Conservation (phyloP, 2,797 vertebrate species). For the Lithobates sylvaticus region DNA sequence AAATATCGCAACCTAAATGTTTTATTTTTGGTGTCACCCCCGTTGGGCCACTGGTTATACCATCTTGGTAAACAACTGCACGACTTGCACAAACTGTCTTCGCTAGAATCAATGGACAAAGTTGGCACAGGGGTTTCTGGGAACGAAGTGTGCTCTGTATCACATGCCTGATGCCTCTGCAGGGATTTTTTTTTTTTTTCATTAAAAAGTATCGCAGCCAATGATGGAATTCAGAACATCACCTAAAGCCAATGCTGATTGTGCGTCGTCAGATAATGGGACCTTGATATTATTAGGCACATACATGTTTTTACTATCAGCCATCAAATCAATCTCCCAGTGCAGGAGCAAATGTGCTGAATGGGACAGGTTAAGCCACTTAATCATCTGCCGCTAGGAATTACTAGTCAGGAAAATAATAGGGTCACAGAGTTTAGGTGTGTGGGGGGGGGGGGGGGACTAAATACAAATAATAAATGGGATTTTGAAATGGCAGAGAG, state of each 20-base stretch:
- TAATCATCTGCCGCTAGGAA: constrained; percentile 50
- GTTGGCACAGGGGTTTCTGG: too few species aligned
- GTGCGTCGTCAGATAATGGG: constrained; percentile 14
- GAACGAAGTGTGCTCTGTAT: too few species aligned
- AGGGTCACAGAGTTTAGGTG: constrained; percentile 54
- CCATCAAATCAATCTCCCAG: constrained; percentile 53
- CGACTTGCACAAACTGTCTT: too few species aligned
- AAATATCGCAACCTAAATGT: too few species aligned
- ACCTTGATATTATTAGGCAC: constrained; percentile 35
- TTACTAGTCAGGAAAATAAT: constrained; percentile 55
- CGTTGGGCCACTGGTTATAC: too few species aligned
- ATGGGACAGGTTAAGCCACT: constrained; percentile 59
- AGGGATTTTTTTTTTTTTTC: too few species aligned
- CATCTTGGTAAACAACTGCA: too few species aligned
- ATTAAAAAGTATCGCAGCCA: background rate
- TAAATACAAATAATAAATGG: constrained; percentile 64
- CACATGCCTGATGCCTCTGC: too few species aligned
- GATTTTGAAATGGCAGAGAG: constrained; percentile 62
- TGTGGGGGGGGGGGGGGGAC: constrained; percentile 36
- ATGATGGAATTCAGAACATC: constrained; percentile 11
- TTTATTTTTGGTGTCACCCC: too few species aligned
- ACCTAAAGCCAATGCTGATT: background rate
- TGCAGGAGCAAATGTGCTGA: constrained; percentile 47
- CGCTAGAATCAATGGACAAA: too few species aligned
- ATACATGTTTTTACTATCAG: constrained; percentile 45